These are phyloP conservation scores for Conopomorpha cramerella DNA, from an alignment of 1,140 invertebrate genomes.

Conservation along the genomic window DNA sequence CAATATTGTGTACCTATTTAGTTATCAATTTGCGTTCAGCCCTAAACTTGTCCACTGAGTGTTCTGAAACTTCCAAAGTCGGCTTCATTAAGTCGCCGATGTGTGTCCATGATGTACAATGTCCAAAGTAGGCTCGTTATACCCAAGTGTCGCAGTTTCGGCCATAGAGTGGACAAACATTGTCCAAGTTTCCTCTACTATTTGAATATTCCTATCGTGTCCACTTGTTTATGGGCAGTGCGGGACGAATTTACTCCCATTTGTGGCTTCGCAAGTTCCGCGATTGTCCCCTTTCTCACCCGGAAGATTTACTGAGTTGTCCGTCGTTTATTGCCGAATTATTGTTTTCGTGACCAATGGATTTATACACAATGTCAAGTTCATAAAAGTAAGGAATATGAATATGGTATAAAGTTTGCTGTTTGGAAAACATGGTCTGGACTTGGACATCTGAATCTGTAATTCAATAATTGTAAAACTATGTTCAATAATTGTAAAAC, in stretches of 20 bases:
- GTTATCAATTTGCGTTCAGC: conserved; percentile 32
- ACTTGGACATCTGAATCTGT: too few relatives aligned
- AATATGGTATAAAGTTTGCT: too few relatives aligned
- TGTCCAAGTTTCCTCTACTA: conserved; percentile 37
- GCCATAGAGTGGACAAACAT: conserved; percentile 20
- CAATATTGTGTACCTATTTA: conserved; percentile 25
- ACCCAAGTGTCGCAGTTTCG: conserved; percentile 30
- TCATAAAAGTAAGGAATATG: too few relatives aligned
- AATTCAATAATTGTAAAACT: too few relatives aligned
- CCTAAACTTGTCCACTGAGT: conserved; percentile 25
- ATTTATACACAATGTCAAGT: too few relatives aligned
- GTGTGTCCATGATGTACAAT: conserved; percentile 21
- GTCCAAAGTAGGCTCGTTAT: conserved; percentile 32
- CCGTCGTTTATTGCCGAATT: background rate
- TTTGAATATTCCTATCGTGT: conserved; percentile 40
- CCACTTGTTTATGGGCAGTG: conserved; percentile 31
- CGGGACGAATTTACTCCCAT: conserved; percentile 21
- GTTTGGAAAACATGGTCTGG: too few relatives aligned
- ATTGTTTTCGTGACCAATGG: background rate
- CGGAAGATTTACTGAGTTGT: conserved; percentile 19
- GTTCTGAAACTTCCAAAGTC: too few relatives aligned
- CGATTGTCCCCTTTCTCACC: conserved; percentile 19
- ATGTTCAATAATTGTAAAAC: too few relatives aligned
- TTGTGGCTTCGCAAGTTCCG: conserved; percentile 31
- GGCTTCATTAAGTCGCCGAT: conserved; percentile 45